Evolutionary conservation across 2,797 vertebrate genomes (phyloP), one percentile per base, ranked within the genome.

Genomic region (Todus mexicanus): DNA sequence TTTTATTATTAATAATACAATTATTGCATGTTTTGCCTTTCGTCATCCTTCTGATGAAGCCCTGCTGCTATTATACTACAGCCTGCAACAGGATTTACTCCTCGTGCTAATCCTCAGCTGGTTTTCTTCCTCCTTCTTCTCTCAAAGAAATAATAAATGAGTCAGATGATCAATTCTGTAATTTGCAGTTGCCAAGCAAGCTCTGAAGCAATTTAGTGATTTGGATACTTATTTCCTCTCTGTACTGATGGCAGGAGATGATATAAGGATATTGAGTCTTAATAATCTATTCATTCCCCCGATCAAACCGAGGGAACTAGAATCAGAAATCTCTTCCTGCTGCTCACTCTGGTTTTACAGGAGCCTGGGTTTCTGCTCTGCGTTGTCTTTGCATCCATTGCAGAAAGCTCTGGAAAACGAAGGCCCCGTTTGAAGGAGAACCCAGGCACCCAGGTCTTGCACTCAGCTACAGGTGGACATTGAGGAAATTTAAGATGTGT

Each of bases 161-260:
- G 77, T 68, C 54, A 8, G 93, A 71, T 91, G 88, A 95, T 89
- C 94, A 94, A 82, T 92, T 94, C 19, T 89, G 90, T 65, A 90
- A 95, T 88, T 91, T 87, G 77, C 86, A 84, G 94, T 92, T 94
- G 94, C 85, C 96, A 87, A 95, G 90, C 90, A 96, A 59, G 93
- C 93, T 95, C 82, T 84, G 88, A 90, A 87, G 90, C 84, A 94
- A 91, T 95, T 95, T 95, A 95, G 94, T 95, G 91, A 96, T 95
- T 91, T 93, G 94, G 85, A 75, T 89, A 47, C 93, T 91, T 92
- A 92, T 84, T 94, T 95, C 93, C 90, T 94, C 59, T 72, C 85
- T 33, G 57, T 70, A 35, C 84, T 90, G 90, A 90, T 93, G 93
- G 86, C 90, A 96, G 83, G 91, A 94, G 91, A 94, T 90, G 93